Evolutionary conservation across 2,888 invertebrate genomes (phyloP).

Genomic region (Caenorhabditis zanzibari): DNA sequence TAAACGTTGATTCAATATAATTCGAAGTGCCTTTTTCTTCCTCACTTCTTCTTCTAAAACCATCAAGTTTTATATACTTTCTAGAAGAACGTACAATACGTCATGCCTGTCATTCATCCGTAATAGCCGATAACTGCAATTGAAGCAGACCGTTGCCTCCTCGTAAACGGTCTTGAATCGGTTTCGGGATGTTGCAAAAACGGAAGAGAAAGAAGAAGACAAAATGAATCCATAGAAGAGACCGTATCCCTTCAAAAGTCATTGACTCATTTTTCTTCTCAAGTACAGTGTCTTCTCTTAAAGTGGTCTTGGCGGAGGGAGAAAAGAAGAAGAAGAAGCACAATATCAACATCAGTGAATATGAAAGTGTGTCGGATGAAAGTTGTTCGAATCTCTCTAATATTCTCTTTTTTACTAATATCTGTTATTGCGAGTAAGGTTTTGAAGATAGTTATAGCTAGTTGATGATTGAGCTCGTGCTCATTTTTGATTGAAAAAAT

Average conservation of each 20-base stretch:
- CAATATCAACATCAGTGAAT: slow-evolving; percentile 59
- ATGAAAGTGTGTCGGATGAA: slow-evolving; percentile 58
- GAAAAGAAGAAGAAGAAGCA: slow-evolving; percentile 49
- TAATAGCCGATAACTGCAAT: slow-evolving; percentile 57
- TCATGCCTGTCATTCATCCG: slow-evolving; percentile 51
- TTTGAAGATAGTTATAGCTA: too few species aligned
- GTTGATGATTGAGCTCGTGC: too few species aligned
- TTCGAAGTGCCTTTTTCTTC: not conserved
- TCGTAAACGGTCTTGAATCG: slow-evolving; percentile 62
- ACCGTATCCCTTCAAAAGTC: slow-evolving; percentile 36
- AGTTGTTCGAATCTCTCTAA: slow-evolving; percentile 13
- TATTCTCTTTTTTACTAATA: slow-evolving; percentile 22
- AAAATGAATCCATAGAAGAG: slow-evolving; percentile 2
- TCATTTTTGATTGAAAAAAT: too few species aligned
- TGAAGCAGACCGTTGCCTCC: slow-evolving; percentile 38
- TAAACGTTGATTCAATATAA: slow-evolving; percentile 18
- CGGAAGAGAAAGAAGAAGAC: slow-evolving; percentile 20
- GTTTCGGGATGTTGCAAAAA: slow-evolving; percentile 61
- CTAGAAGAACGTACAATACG: slow-evolving; percentile 23
- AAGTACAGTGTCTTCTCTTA: slow-evolving; percentile 56
- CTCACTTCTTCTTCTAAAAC: slow-evolving; percentile 16
- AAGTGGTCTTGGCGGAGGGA: slow-evolving; percentile 56
- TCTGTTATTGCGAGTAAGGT: slow-evolving; percentile 36
- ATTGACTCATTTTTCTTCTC: slow-evolving; percentile 51
- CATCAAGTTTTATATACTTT: slow-evolving; percentile 59